A percentile compares a stretch with the other conserved stretches of the same genome.
phyloP scores from a whole-genome alignment of 2,113 vertebrate genomes.

The Salvator merianae region DNA sequence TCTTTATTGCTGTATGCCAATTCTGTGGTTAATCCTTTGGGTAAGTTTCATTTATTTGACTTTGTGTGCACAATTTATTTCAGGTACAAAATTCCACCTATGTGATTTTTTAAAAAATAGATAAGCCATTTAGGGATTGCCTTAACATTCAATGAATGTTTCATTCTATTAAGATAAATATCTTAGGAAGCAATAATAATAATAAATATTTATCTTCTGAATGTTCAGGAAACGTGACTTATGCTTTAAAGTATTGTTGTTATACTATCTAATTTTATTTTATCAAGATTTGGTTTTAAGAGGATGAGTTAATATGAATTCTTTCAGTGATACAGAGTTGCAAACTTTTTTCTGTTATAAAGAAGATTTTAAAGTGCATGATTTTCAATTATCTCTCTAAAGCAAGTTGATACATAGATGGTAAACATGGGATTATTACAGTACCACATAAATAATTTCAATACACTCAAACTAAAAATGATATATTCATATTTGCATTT shows the following conservation, averaged over 20 bases:
- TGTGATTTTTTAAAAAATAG: conserved; percentile 15
- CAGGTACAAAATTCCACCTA: conserved; percentile 5
- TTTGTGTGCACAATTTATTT: conserved; percentile 30
- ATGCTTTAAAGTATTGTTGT: not conserved
- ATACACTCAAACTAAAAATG: not conserved
- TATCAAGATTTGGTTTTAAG: not conserved
- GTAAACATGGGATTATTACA: not conserved
- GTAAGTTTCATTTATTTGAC: conserved; percentile 52
- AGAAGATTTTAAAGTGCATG: not conserved
- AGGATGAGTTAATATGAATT: conserved; percentile 14
- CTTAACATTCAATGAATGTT: conserved; percentile 53
- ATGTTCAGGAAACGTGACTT: conserved; percentile 31
- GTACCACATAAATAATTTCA: not conserved
- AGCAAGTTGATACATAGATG: not conserved
- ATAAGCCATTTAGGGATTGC: conserved; percentile 45
- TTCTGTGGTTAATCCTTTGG: conserved; percentile 38
- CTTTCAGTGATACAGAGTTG: not conserved
- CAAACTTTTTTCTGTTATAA: not conserved
- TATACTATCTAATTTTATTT: conserved; percentile 26
- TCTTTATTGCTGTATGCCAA: conserved; percentile 42
- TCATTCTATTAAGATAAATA: conserved; percentile 58
- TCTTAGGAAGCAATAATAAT: conserved; percentile 61
- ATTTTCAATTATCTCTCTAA: not conserved
- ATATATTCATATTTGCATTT: not conserved
- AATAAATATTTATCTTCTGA: conserved; percentile 69